These are phyloP conservation scores for Lottia scabra DNA, from an alignment of 2,888 invertebrate species.

Conservation along the genomic window DNA sequence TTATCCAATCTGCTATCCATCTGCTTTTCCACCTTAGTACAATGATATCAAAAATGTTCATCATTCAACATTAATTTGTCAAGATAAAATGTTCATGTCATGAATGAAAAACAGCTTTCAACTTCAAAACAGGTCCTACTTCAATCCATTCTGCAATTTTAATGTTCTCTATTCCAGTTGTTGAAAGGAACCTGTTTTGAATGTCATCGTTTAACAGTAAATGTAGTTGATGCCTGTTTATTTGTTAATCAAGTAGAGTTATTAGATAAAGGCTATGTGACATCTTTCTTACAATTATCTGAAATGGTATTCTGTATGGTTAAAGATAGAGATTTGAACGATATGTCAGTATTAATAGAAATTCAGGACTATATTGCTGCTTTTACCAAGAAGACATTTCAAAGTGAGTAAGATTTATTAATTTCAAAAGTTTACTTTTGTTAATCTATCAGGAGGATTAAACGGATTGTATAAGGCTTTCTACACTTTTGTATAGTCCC, in stretches of 20 bases:
- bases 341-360: slow-evolving; percentile 5
- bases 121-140: background rate
- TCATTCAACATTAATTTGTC: too few relatives aligned
- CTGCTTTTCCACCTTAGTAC: too few relatives aligned
- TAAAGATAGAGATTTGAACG: slow-evolving; percentile 25
- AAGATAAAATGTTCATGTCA: too few relatives aligned
- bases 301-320: slow-evolving; percentile 30
- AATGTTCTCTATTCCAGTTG: slow-evolving; percentile 58
- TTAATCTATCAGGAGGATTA: too few relatives aligned
- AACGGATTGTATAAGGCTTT: too few relatives aligned
- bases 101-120: too few relatives aligned
- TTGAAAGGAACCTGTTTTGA: slow-evolving; percentile 70
- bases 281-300: slow-evolving; percentile 41
- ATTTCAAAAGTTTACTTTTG: too few relatives aligned
- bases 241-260: slow-evolving; percentile 79
- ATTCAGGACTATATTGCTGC: background rate
- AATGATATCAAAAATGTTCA: too few relatives aligned
- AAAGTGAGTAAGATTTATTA: background rate
- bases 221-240: slow-evolving; percentile 62
- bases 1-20: too few relatives aligned
- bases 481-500: too few relatives aligned
- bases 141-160: too few relatives aligned
- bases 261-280: slow-evolving; percentile 72
- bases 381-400: background rate
- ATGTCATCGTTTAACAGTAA: slow-evolving; percentile 67